Base-by-base conservation (phyloP, 2,797 vertebrate genomes). In the Anableps anableps region DNA sequence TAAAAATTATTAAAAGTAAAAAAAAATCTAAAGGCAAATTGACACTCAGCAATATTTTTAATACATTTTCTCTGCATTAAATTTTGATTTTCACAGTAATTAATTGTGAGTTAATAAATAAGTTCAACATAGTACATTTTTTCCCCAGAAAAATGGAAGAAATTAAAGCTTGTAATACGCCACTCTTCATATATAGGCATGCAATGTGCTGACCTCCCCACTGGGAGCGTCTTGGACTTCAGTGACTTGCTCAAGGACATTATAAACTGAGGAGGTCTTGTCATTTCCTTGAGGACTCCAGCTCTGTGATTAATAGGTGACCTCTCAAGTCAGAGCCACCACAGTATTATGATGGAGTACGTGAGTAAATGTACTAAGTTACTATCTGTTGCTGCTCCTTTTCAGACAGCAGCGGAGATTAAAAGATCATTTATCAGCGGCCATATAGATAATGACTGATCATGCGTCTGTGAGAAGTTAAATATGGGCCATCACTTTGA, bases 391-490 rank as follows among this genome's bases (percentile, higher is more conserved):
- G 23, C 50, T 38, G 50, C 23, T 17, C 81, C 70, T 79, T 38
- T 74, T 58, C 9, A 72, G 47, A 73, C 31, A 55, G 58, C 41
- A 51, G n/a, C 43, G 23, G 17, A 77, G 38, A 77, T 41, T 75
- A 73, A 68, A 55, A 74, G 58, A 76, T 79, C 75, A 60, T 81
- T 79, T 62, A 75, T 76, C 62, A 72, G 75, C 43, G 64, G 80
- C 85, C 80, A 70, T 31, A 77, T 41, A 62, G 74, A 83, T 74
- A 73, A 89, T 88, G 81, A 89, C 83, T 87, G 85, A 90, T 89
- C 80, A 53, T 43, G n/a, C 74, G 72, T 86, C 80, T 77, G 48
- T 75, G 53, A 74, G 45, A 84, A 71, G 84, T 71, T 88, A 90
- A 83, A 85, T 88, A 75, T 53, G 86, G 80, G 81, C 78, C 36